Percentiles rank a stretch among this genome's conserved stretches.
phyloP scores from a whole-genome alignment of 2,113 vertebrate genomes.

The Petroica traversi region DNA sequence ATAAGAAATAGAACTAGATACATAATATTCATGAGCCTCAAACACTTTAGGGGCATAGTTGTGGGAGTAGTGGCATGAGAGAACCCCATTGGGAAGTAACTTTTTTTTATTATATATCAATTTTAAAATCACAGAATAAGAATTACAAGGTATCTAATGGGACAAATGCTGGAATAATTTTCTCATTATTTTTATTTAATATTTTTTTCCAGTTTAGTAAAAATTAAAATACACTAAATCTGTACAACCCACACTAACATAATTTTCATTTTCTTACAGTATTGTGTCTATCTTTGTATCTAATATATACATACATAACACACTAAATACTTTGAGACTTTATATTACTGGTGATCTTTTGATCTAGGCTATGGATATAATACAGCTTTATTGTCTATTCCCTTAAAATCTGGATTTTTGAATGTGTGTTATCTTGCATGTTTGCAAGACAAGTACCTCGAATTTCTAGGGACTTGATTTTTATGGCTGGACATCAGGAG shows the following conservation, averaged over 20 bases:
- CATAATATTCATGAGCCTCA: not conserved
- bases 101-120: not conserved
- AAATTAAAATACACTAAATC: not conserved
- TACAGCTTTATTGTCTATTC: not conserved
- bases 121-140: not conserved
- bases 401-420: not conserved
- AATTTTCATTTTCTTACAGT: not conserved
- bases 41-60: not conserved
- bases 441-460: not conserved
- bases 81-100: not conserved
- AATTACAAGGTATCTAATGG: not conserved
- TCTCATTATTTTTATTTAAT: not conserved
- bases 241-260: fast-evolving
- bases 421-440: not conserved
- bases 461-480: not conserved
- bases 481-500: not conserved
- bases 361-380: not conserved
- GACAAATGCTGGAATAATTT: not conserved
- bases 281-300: not conserved
- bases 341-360: not conserved
- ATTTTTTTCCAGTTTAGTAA: not conserved
- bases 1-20: not conserved
- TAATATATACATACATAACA: not conserved
- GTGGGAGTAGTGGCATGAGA: not conserved
- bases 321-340: not conserved